Evolutionary conservation across 2,888 invertebrate species (phyloP), one percentile per base, ranked within the genome.

Genomic region (Tortrix viridana): DNA sequence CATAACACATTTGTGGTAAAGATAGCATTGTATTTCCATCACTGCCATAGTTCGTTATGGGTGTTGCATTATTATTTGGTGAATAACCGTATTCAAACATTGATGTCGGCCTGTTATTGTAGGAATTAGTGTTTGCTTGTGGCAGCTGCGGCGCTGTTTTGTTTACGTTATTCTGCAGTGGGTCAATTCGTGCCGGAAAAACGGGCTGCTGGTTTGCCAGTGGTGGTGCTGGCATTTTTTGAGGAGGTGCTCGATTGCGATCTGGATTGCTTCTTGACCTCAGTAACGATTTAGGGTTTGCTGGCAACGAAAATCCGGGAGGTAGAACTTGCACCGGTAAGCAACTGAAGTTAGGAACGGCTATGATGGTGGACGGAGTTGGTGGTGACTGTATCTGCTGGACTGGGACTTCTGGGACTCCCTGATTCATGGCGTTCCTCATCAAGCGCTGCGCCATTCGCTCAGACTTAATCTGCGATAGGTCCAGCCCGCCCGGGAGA

Each of bases 391-490:
- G 88, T 48, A 92, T 74, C 38, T 91, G 85, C 52, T 93, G 91
- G 70, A 90, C 92, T 3, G 94, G 93, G 47, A 86, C 84, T 65
- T 95, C 95, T 38, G 95, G 94, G 46, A 96, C 95, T 14, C 97
- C 97, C 78, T 96, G 96, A 69, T 87, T 88, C 92, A 92, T 92
- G 9, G 92, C 92, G 74, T 92, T 92, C 67, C 87, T 82, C 91
- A 92, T 91, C 59, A 94, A 78, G 50, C 98, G 93, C 76, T 96
- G 93, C 20, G 96, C 96, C 97, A 98, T 97, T 68, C 97, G 94
- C 67, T 98, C 97, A 54, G 97, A 97, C 75, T 96, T 95, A 70
- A 98, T 97, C 91, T 98, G 96, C 14, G 97, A 97, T 49, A 98
- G 93, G 87, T 98, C 97, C 64, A 98, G 93, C 74, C 98, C 98